Evolutionary conservation across 2,797 vertebrate species (phyloP).

Genomic region (Columba guinea): DNA sequence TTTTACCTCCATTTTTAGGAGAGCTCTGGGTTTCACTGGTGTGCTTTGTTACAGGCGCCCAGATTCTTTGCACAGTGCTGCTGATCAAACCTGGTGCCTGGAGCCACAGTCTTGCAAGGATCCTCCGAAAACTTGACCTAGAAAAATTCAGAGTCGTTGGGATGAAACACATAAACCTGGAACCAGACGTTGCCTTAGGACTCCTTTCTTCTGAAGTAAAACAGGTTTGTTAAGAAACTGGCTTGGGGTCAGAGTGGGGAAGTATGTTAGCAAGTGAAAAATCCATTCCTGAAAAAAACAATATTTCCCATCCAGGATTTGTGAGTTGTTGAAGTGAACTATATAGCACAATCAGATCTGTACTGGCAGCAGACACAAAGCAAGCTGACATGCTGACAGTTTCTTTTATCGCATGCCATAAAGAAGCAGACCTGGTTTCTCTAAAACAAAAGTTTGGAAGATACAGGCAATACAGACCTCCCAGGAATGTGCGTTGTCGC

Average conservation of each 20-base stretch:
- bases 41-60: conserved; percentile 68
- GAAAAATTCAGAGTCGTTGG: conserved; percentile 74
- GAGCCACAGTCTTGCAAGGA: conserved; percentile 58
- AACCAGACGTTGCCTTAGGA: not conserved
- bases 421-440: not conserved
- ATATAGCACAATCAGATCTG: not conserved
- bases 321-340: not conserved
- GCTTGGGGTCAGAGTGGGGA: not conserved
- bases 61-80: conserved; percentile 72
- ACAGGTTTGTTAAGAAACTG: conserved; percentile 51
- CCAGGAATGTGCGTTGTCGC: not conserved
- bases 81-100: conserved; percentile 76
- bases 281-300: not conserved
- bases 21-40: not conserved
- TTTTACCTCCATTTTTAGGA: not conserved
- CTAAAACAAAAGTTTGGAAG: not conserved
- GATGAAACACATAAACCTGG: conserved; percentile 65
- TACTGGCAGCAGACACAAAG: not conserved
- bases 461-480: not conserved
- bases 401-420: not conserved
- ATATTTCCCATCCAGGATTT: not conserved
- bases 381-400: not conserved
- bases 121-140: conserved; percentile 60
- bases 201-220: conserved; percentile 20
- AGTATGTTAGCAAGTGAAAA: not conserved